phyloP scores from a whole-genome alignment of 2,113 vertebrate genomes.

The Serilophus lunatus region DNA sequence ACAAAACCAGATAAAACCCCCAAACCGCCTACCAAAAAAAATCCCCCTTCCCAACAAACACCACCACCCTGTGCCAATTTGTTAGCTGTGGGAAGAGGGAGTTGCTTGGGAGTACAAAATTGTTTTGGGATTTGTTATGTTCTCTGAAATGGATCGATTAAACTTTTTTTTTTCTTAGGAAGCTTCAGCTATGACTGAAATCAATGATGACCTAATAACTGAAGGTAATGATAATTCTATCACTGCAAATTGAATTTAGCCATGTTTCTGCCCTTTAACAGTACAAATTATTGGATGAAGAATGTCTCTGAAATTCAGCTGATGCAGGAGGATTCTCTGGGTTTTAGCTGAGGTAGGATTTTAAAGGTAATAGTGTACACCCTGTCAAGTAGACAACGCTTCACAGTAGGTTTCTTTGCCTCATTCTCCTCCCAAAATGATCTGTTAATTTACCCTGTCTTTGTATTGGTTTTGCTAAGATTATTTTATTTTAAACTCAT shows the following conservation, averaged over 20 bases:
- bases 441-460: background rate
- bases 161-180: background rate
- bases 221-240: slow-evolving; percentile 52
- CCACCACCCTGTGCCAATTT: too few relatives aligned
- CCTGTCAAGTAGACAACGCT: rapidly evolving
- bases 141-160: background rate
- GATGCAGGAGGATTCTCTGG: background rate
- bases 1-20: too few relatives aligned
- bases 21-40: background rate
- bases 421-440: background rate
- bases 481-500: background rate
- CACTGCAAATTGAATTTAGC: background rate
- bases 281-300: background rate
- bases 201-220: slow-evolving; percentile 64
- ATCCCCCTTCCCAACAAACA: background rate
- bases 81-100: background rate
- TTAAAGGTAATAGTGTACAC: background rate
- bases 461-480: background rate
- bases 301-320: background rate
- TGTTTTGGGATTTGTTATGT: background rate
- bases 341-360: background rate
- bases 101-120: background rate
- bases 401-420: background rate
- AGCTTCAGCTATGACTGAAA: slow-evolving; percentile 54
- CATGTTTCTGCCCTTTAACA: background rate